A percentile compares a stretch with the other conserved stretches of the same genome.
These are phyloP conservation scores for Magallana ariakensis DNA, from an alignment of 1,140 invertebrate species.

Conservation along the genomic window DNA sequence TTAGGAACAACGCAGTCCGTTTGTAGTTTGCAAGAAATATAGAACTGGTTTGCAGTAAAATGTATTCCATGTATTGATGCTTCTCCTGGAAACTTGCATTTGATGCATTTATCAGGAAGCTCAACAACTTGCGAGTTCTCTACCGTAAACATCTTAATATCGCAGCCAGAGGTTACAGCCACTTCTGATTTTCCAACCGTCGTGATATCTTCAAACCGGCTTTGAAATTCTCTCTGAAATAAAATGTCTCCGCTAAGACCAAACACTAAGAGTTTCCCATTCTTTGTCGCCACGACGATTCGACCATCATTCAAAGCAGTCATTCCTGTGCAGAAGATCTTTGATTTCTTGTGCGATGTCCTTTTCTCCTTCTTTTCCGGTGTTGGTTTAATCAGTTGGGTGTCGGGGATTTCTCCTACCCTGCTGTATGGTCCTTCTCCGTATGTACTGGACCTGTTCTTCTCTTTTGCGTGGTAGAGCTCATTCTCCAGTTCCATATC, in stretches of 20 bases:
- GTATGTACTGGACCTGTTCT: background rate
- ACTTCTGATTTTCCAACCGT: background rate
- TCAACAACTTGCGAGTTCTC: background rate
- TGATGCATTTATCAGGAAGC: background rate
- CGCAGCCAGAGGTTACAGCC: background rate
- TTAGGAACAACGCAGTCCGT: conserved; percentile 12
- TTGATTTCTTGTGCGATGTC: background rate
- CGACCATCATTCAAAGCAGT: conserved; percentile 16
- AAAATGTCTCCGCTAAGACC: background rate
- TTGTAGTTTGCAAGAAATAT: conserved; percentile 12
- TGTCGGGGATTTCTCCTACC: background rate
- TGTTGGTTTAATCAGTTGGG: background rate
- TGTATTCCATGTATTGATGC: conserved; percentile 18
- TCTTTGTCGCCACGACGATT: background rate
- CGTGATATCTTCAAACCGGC: conserved; percentile 15
- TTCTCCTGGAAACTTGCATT: conserved; percentile 2
- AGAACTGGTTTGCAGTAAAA: conserved; percentile 9
- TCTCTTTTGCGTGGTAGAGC: background rate
- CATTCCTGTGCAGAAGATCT: conserved; percentile 8
- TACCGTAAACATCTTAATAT: background rate
- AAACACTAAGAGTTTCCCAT: background rate
- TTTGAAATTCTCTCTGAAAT: background rate
- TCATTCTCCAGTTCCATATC: conserved; percentile 18
- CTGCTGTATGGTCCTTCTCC: background rate
- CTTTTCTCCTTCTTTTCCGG: background rate